phyloP scores from a whole-genome alignment of 2,113 vertebrate genomes.

The Neoarius graeffei region DNA sequence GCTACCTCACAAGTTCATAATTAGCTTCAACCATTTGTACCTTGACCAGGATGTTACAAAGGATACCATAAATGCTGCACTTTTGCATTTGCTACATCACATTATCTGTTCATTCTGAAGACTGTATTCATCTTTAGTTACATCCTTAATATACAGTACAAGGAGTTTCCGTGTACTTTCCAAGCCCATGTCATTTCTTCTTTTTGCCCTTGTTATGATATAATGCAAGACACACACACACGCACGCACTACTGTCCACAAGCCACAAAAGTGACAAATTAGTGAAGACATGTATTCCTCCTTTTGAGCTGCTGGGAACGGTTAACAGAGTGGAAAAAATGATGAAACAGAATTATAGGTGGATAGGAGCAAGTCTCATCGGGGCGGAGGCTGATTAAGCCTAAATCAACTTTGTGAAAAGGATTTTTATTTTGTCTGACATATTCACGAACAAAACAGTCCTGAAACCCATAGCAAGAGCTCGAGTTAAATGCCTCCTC shows the following conservation, averaged over 20 bases:
- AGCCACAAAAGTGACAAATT: neutral
- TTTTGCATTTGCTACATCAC: too few species aligned
- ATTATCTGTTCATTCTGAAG: neutral
- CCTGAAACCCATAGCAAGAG: neutral
- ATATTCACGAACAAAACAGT: neutral
- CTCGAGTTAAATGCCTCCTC: constrained; percentile 12
- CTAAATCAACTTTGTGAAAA: neutral
- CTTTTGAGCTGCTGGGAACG: neutral
- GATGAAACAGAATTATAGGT: neutral
- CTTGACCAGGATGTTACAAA: neutral
- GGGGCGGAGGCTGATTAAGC: neutral
- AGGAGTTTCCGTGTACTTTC: constrained; percentile 17
- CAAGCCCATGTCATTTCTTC: constrained; percentile 8
- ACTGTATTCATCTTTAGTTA: neutral
- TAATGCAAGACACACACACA: neutral
- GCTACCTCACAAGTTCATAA: neutral
- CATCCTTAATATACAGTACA: neutral
- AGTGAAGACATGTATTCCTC: neutral
- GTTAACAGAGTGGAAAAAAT: neutral
- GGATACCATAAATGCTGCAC: neutral
- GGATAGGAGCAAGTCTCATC: neutral
- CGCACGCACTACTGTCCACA: neutral
- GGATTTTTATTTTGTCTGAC: constrained; percentile 1
- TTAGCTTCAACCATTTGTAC: neutral
- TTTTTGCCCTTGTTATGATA: neutral